Evolutionary conservation across 2,797 vertebrate genomes (phyloP).

Genomic region (Lepus oiostolus): DNA sequence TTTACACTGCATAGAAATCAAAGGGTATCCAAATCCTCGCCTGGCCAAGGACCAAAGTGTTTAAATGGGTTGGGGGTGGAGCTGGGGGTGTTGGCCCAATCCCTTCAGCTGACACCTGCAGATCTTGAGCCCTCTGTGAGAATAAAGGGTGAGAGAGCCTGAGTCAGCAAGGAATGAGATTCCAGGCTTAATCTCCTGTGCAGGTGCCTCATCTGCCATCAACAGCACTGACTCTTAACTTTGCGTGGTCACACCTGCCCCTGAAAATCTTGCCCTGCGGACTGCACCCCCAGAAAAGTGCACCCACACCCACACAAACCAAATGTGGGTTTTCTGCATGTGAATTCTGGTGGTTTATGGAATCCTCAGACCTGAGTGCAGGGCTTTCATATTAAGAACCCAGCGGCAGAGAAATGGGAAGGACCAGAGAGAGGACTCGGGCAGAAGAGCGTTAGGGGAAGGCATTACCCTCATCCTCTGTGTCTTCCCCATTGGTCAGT

Average conservation of each 20-base stretch:
- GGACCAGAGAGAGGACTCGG: background rate
- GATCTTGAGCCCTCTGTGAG: slow-evolving; percentile 64
- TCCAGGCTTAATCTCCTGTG: slow-evolving; percentile 56
- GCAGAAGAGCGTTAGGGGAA: background rate
- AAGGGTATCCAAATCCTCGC: slow-evolving; percentile 70
- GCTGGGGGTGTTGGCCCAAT: slow-evolving; percentile 61
- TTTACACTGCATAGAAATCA: slow-evolving; percentile 67
- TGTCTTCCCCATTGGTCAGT: slow-evolving; percentile 95
- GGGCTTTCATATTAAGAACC: slow-evolving; percentile 33
- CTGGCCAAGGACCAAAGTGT: slow-evolving; percentile 67
- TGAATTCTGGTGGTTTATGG: slow-evolving; percentile 27
- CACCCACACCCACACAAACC: background rate
- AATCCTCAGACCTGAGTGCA: background rate
- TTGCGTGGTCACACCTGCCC: slow-evolving; percentile 17
- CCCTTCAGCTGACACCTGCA: slow-evolving; percentile 66
- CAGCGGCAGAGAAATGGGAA: slow-evolving; percentile 21
- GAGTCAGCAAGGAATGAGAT: slow-evolving; percentile 71
- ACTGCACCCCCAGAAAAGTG: slow-evolving; percentile 33
- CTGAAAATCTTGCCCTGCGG: slow-evolving; percentile 3
- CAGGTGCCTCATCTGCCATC: slow-evolving; percentile 31
- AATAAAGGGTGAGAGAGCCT: slow-evolving; percentile 66
- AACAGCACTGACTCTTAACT: slow-evolving; percentile 47
- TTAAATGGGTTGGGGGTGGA: slow-evolving; percentile 60
- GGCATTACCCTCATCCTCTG: slow-evolving; percentile 94
- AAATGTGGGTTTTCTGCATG: background rate